Evolutionary conservation across 2,113 vertebrate genomes (phyloP), one percentile per base, ranked within the genome.

Genomic region (Larimichthys polyactis): DNA sequence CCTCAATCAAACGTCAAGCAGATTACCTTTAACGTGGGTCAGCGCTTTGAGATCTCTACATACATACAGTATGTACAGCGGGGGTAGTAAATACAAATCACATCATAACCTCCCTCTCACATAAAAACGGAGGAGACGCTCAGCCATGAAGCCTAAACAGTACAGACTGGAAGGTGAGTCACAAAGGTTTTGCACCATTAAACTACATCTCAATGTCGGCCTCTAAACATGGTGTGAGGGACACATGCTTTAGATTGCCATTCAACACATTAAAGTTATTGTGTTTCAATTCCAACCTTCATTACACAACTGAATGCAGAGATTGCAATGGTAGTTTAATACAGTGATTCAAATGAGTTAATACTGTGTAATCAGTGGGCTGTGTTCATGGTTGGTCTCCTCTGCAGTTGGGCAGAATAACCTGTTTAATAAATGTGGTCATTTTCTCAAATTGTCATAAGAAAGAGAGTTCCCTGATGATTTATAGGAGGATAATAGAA

Each of bases 241-340:
- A 75, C 51, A 6, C 24, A 7, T 40, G 70, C 70, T 77, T 52
- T 65, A 81, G 70, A 80, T 74, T 63, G 52, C 78, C 66, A 69
- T 88, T 88, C 82, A 87, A 83, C 48, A 85, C 90, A 82, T 90
- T 85, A 82, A 80, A 85, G 79, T 86, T 71, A 89, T 90, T 82
- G 75, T 88, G 78, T 78, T 73, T 85, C 78, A 89, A 83, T 90
- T 89, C 85, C 76, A 81, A 74, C 87, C 86, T 89, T 90, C 92
- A 91, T 92, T 91, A 90, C 89, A 89, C 80, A 81, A 87, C 83
- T 84, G 81, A 90, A 82, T 82, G 78, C 63, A 15, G 57, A 60
- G 70, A 80, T 74, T 66, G 84, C 66, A 32, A 49, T 68, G 68
- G 74, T 24, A 64, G 51, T 89, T 89, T 85, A 81, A 83, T 74